Base-by-base conservation (phyloP, 2,797 vertebrate genomes). In the Acrossocheilus fasciatus region DNA sequence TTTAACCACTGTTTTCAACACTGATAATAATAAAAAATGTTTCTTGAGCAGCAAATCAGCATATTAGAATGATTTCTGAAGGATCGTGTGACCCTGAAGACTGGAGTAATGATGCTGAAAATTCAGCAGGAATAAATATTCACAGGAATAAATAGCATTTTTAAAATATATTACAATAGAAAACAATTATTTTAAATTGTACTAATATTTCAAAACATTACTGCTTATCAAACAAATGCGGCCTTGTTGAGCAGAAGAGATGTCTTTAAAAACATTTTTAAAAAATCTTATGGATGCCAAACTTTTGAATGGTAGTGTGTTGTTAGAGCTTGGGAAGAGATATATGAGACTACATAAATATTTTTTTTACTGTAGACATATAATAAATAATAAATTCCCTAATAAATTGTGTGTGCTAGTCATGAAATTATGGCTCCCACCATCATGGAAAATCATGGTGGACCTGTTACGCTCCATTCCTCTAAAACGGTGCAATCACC, bases 401-500 rank as follows among this genome's bases (percentile, higher is more conserved):
- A 54, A 20, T 64, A 30, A 52, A 20, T 20, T 52, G 47, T 52
- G 74, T 36, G 73, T 34, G 47, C 5, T 8, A 36, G 47, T 11
- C 17, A 6, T 36, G 18, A 76, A 23, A 36, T 52, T 52, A 14
- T 47, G 72, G 43, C n/a, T 73, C 45, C 17, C 23, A 47, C 7
- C 39, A 66, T 47, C n/a, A 81, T 23, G 47, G 47, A 52, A 14
- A 54, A 76, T 50, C 6, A 2, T 36, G 18, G 23, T 23, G 9
- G 47, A 54, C 47, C 17, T 34, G 18, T 54, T 20, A 10, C 18
- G 52, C 6, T 77, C 12, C 6, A 59, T 57, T 62, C 23, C 36
- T 43, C 14, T 59, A 52, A 20, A 78, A 41, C 30, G 1, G 6
- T 43, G 17, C 4, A 30, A 23, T 92, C 87, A 99, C 98, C 98